These are phyloP conservation scores for Drosophila auraria DNA, from an alignment of 1,140 invertebrate genomes.

Conservation along the genomic window DNA sequence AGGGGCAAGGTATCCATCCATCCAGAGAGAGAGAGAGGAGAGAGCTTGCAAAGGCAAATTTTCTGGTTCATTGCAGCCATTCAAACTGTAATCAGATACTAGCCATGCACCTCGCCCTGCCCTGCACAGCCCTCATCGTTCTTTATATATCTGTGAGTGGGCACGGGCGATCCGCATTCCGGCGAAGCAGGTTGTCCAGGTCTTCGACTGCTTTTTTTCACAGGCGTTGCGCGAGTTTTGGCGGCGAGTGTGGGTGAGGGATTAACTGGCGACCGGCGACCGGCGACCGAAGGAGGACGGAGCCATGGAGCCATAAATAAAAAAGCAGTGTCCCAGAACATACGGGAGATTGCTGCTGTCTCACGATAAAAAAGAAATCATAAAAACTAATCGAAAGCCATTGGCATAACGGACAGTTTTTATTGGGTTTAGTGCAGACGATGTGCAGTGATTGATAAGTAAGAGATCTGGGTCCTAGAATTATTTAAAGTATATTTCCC, in stretches of 20 bases:
- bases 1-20: conserved; percentile 32
- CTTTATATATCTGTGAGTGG: conserved; percentile 21
- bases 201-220: conserved; percentile 16
- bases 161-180: conserved; percentile 34
- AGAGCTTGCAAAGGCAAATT: conserved; percentile 68
- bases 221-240: neutral
- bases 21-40: no score
- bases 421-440: conserved; percentile 8
- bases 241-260: conserved; percentile 20
- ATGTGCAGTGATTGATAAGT: conserved; percentile 7
- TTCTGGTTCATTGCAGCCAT: conserved; percentile 80
- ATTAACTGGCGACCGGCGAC: conserved; percentile 32
- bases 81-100: conserved; percentile 80
- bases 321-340: conserved; percentile 18
- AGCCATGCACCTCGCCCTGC: conserved; percentile 12
- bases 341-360: neutral
- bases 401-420: conserved; percentile 15
- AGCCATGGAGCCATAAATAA: conserved; percentile 11
- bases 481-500: neutral
- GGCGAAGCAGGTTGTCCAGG: conserved; percentile 34
- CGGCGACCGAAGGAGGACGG: conserved; percentile 17
- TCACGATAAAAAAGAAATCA: no score
- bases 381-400: conserved; percentile 13
- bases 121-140: conserved; percentile 8
- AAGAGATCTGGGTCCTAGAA: neutral